phyloP scores from a whole-genome alignment of 2,113 vertebrate genomes.

The Hippocampus comes region DNA sequence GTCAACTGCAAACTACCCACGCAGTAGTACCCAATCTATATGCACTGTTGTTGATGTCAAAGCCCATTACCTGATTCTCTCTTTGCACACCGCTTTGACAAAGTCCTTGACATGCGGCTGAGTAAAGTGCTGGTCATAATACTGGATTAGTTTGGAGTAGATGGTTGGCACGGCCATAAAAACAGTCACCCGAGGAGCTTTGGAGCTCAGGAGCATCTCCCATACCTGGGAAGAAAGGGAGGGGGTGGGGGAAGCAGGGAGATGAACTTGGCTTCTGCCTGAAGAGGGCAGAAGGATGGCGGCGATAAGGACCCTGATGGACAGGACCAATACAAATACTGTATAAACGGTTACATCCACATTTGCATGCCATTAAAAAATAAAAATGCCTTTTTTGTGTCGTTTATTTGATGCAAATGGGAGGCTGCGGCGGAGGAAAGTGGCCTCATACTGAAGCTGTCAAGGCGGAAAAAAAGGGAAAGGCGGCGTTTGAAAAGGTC shows the following conservation, averaged over 20 bases:
- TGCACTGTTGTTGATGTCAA: not conserved
- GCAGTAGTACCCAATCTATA: not conserved
- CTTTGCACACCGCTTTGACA: conserved; percentile 80
- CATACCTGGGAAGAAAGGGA: conserved; percentile 77
- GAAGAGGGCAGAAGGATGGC: not conserved
- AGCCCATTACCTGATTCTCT: conserved; percentile 81
- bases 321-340: conserved; percentile 4
- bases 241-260: not conserved
- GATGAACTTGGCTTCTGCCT: conserved; percentile 17
- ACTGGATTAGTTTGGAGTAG: conserved; percentile 84
- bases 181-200: conserved; percentile 74
- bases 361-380: conserved; percentile 22
- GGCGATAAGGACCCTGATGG: conserved; percentile 29
- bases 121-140: conserved; percentile 80
- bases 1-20: not conserved
- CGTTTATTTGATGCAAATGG: conserved; percentile 54
- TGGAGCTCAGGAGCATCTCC: conserved; percentile 75
- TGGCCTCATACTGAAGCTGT: conserved; percentile 42
- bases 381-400: conserved; percentile 16
- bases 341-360: conserved; percentile 26
- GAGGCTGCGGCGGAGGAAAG: conserved; percentile 29
- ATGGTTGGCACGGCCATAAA: conserved; percentile 98
- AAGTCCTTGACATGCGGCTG: conserved; percentile 83
- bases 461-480: conserved; percentile 37
- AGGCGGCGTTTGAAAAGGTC: conserved; percentile 62